Evolutionary conservation across 92 coral and sea anemone species (phyloP).

Genomic region (Isaurus tuberculatus): DNA sequence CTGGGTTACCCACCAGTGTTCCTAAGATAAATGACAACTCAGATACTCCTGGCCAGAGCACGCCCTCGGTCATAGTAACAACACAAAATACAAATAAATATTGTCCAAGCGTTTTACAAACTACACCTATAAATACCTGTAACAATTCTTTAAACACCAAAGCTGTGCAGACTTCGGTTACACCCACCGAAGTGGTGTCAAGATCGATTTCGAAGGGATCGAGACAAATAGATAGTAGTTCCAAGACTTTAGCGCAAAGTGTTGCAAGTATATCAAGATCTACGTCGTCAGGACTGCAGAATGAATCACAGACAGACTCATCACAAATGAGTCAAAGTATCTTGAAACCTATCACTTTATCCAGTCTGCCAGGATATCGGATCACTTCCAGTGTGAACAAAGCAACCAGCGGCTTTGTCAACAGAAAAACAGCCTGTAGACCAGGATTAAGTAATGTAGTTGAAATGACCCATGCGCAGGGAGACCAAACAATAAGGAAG

Average conservation of each 20-base stretch:
- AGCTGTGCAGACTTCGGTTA: background rate
- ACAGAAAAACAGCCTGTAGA: background rate
- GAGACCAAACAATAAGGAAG: background rate
- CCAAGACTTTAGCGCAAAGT: background rate
- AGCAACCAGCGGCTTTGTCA: background rate
- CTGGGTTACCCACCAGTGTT: background rate
- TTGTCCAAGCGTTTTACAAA: background rate
- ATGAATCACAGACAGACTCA: constrained; percentile 1
- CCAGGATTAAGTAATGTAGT: background rate
- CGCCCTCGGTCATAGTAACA: background rate
- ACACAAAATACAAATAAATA: background rate
- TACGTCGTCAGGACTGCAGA: background rate
- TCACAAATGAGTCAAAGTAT: constrained; percentile 29
- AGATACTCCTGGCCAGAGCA: too few species aligned
- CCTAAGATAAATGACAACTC: background rate
- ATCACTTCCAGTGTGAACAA: background rate
- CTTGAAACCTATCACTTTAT: background rate
- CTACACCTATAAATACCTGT: background rate
- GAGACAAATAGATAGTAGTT: background rate
- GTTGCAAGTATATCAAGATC: background rate
- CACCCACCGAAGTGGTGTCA: background rate
- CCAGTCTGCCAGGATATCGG: background rate
- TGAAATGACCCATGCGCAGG: constrained; percentile 1
- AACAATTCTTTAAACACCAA: background rate
- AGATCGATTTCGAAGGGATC: background rate